Evolutionary conservation across 2,888 invertebrate species (phyloP), one percentile per base, ranked within the genome.

Genomic region (Agrilus biguttatus): DNA sequence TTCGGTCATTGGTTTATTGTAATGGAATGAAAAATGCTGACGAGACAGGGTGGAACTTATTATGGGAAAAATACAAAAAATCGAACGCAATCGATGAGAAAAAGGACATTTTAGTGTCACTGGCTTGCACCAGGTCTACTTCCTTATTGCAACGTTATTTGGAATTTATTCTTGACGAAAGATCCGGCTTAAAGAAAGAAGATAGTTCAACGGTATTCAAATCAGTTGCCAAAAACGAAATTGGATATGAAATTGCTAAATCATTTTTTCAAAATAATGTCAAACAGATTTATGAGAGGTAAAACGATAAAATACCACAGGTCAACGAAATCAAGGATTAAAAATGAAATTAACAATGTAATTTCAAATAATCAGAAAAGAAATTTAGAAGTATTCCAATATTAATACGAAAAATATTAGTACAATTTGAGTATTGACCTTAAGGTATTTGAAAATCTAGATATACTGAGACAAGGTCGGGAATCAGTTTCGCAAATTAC

Each of bases 1-100:
- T 86, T 6, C 76, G 82, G 0, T 62, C 71, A 21, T 72, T 77
- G 0, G 77, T 86, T 42, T 87, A 84, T 66, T 89, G 89, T 63
- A 75, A 74, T 38, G 81, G 77, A 0, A 70, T 87, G 12, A 66
- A 71, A 8, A 67, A 77, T 50, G 88, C 88, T 36, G 70, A 71
- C 7, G 73, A 76, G 48, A 63, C 67, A 0, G 78, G 83, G 52
- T 90, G 87, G 87, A 65, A 83, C 33, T 87, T 84, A 68, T 68
- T 81, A 14, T 81, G 82, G 69, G 60, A 73, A 13, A 71, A 77
- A 43, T 81, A 80, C 55, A 65, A 70, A 49, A 65, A 65, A 33
- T 70, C 80, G 8, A 80, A 79, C 60, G 75, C 81, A 13, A 80
- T 80, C 0, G 70, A 79, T 5, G 85, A 86, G 46, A 72, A 78